These are phyloP conservation scores for Tringa solitaria DNA, from an alignment of 2,113 vertebrate genomes.

Conservation along the genomic window DNA sequence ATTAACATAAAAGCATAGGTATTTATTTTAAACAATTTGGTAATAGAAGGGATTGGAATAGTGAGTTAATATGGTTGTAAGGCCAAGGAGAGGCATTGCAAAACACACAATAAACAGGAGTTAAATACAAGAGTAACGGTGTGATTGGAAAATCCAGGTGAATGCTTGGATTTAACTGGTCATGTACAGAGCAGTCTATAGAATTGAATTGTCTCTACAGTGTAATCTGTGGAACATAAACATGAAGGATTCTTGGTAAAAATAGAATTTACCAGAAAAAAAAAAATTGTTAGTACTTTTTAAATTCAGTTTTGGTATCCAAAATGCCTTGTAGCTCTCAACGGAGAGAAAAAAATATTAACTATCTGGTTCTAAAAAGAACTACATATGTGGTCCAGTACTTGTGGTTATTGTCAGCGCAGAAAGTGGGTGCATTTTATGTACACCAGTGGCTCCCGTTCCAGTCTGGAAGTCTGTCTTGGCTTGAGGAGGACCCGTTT, in stretches of 20 bases:
- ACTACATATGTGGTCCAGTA: rapidly evolving
- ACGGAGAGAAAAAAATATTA: neutral
- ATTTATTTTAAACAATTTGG: neutral
- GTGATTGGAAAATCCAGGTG: neutral
- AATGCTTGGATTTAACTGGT: neutral
- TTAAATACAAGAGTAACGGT: neutral
- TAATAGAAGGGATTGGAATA: neutral
- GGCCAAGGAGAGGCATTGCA: neutral
- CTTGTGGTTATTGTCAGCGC: neutral
- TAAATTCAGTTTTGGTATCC: neutral
- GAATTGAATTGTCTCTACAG: neutral
- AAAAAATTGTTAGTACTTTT: neutral
- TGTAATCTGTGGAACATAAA: neutral
- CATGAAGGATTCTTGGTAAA: neutral
- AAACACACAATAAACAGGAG: neutral
- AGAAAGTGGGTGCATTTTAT: neutral
- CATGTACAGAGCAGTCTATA: neutral
- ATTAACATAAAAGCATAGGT: neutral
- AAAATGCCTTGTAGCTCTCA: neutral
- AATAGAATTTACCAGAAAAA: neutral
- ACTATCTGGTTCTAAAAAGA: neutral
- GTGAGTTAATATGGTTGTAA: neutral
- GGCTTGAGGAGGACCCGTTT: neutral
- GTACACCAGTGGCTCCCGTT: neutral
- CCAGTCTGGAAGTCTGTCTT: neutral